These are phyloP conservation scores for Ciona savignyi DNA, from an alignment of 23 tunicate genomes.

Conservation along the genomic window DNA sequence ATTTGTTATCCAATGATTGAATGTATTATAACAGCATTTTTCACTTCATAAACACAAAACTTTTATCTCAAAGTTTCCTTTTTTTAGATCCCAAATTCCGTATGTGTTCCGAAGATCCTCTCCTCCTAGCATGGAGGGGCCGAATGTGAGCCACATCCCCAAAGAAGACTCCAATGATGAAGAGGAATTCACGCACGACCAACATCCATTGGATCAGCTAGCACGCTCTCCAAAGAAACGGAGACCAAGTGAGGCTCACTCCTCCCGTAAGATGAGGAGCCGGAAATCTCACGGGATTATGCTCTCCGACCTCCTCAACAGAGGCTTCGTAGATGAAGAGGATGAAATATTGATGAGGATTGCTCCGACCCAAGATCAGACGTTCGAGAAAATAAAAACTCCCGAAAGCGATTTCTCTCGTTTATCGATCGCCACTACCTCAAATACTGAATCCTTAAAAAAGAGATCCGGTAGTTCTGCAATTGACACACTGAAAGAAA, in stretches of 20 bases:
- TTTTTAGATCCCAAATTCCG: not conserved
- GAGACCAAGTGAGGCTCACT: not conserved
- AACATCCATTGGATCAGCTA: not conserved
- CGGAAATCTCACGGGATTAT: slow-evolving; percentile 17
- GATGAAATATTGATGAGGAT: slow-evolving; percentile 23
- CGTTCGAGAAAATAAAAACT: not conserved
- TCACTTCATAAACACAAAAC: too few species aligned
- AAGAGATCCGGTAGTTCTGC: too few species aligned
- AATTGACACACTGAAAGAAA: too few species aligned
- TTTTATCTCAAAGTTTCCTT: too few species aligned
- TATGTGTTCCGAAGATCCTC: slow-evolving; percentile 9
- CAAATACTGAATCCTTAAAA: too few species aligned
- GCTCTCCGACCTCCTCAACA: slow-evolving; percentile 30
- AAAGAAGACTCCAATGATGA: slow-evolving; percentile 3
- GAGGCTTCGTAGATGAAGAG: slow-evolving; percentile 4
- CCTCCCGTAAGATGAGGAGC: not conserved
- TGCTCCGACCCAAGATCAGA: not conserved
- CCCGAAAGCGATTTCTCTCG: too few species aligned
- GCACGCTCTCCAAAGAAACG: slow-evolving; percentile 17
- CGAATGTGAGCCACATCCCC: slow-evolving; percentile 29
- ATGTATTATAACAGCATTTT: too few species aligned
- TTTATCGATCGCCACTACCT: too few species aligned
- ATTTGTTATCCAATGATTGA: too few species aligned
- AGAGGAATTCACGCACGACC: not conserved
- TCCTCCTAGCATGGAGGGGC: slow-evolving; percentile 39